A percentile compares a stretch with the other conserved stretches of the same genome.
Evolutionary conservation across 1,140 invertebrate species (phyloP).

Genomic region (Micrasema minimum): DNA sequence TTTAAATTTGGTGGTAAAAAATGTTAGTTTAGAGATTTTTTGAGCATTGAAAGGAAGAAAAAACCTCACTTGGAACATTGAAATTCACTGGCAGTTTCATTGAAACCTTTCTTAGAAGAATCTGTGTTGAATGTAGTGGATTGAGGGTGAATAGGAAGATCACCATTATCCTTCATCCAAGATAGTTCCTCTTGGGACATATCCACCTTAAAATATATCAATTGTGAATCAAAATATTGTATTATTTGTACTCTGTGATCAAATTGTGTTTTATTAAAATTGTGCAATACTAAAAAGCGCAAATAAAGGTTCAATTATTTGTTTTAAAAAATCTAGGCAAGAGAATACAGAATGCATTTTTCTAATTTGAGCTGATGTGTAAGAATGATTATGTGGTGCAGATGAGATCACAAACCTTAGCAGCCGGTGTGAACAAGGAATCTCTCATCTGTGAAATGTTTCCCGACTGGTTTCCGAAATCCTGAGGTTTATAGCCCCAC

Average conservation of each 20-base stretch:
- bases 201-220: conserved; percentile 37
- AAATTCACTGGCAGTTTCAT: conserved; percentile 7
- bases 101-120: conserved; percentile 15
- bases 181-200: conserved; percentile 44
- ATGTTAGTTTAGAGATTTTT: no score
- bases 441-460: conserved; percentile 43
- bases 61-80: conserved; percentile 8
- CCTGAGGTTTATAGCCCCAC: conserved; percentile 42
- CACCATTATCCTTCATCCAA: conserved; percentile 50
- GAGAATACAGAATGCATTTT: no score
- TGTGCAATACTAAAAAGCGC: not conserved
- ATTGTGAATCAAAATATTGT: not conserved
- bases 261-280: not conserved
- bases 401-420: conserved; percentile 29
- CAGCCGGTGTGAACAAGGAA: conserved; percentile 43
- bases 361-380: no score
- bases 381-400: no score
- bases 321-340: no score
- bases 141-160: conserved; percentile 39
- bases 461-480: conserved; percentile 9
- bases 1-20: no score
- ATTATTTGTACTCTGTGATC: not conserved
- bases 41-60: not conserved
- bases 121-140: conserved; percentile 15
- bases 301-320: not conserved